These are phyloP conservation scores for Bradypodion ventrale DNA, from an alignment of 2,797 vertebrate genomes.

Conservation along the genomic window DNA sequence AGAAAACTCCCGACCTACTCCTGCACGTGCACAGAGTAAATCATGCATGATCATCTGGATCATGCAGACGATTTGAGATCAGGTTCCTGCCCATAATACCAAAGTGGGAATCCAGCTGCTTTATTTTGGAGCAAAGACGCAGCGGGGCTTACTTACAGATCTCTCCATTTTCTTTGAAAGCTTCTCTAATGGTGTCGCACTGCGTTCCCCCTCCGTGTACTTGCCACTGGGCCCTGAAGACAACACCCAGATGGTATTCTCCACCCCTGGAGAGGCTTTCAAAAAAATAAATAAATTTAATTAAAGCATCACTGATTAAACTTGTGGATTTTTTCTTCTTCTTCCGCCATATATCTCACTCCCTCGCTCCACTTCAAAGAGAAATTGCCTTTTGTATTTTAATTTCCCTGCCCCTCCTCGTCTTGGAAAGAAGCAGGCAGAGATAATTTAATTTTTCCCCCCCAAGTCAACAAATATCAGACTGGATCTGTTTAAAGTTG, in stretches of 20 bases:
- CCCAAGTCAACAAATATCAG: not conserved
- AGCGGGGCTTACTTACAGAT: too few species aligned
- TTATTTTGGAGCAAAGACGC: too few species aligned
- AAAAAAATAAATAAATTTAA: not conserved
- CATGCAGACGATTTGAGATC: too few species aligned
- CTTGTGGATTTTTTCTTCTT: not conserved
- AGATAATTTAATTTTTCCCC: not conserved
- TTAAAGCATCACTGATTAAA: not conserved
- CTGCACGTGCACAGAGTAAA: not conserved
- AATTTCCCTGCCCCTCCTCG: not conserved
- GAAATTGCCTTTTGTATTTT: not conserved
- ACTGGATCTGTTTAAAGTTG: too few species aligned
- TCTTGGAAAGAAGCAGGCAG: not conserved
- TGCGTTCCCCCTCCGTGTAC: too few species aligned
- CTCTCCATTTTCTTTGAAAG: too few species aligned
- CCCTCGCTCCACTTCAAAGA: not conserved
- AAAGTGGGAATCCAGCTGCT: too few species aligned
- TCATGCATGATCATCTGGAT: too few species aligned
- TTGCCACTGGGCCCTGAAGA: too few species aligned
- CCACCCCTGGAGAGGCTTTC: not conserved
- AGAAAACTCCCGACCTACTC: not conserved
- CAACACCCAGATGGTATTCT: too few species aligned
- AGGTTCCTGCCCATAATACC: too few species aligned
- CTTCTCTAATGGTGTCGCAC: too few species aligned
- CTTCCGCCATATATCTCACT: not conserved